These are phyloP conservation scores for Acanthis flammea DNA, from an alignment of 2,797 vertebrate genomes.

Conservation along the genomic window DNA sequence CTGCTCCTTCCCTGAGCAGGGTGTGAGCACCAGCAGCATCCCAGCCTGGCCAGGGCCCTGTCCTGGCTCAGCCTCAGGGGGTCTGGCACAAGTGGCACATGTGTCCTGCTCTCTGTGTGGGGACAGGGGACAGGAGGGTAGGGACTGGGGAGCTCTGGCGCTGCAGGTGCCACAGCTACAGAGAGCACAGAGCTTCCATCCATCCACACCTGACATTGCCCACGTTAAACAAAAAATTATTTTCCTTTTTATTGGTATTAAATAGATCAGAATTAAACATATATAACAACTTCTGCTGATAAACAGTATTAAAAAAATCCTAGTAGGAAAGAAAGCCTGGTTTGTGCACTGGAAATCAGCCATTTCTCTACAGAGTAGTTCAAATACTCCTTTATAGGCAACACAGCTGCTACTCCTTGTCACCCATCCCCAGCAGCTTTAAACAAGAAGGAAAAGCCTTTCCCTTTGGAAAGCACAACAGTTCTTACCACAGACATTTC, in stretches of 20 bases:
- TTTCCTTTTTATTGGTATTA: background rate
- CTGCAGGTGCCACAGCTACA: background rate
- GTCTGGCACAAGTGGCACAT: accelerated
- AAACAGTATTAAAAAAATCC: background rate
- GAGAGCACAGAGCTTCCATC: background rate
- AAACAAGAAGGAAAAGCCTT: background rate
- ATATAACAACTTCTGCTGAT: background rate
- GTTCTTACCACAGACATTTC: background rate
- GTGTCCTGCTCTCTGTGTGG: accelerated
- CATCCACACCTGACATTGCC: accelerated
- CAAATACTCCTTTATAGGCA: background rate
- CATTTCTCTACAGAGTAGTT: background rate
- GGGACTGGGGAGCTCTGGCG: background rate
- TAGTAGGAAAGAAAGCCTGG: background rate
- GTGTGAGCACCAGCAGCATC: background rate
- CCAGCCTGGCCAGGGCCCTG: accelerated
- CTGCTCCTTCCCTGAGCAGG: accelerated
- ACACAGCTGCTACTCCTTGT: background rate
- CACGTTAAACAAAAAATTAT: background rate
- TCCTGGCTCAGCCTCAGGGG: accelerated
- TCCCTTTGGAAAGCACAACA: background rate
- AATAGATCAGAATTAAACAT: background rate
- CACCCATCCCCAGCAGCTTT: background rate
- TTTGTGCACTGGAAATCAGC: background rate
- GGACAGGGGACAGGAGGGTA: background rate